Evolutionary conservation across 1,140 invertebrate species (phyloP), one percentile per base, ranked within the genome.

Genomic region (Bombus superbus): DNA sequence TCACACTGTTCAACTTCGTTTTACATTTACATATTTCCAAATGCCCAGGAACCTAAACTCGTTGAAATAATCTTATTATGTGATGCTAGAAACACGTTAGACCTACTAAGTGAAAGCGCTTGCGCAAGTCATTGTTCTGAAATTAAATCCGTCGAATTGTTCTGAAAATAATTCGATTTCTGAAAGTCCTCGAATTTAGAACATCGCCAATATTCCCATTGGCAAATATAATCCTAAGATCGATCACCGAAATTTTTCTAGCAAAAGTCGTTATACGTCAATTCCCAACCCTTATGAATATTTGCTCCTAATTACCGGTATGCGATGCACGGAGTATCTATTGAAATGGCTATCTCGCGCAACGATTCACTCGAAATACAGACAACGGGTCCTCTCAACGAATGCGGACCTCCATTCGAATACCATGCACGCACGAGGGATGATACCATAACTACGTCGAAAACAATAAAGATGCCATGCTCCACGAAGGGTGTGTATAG

Each of bases 381-480:
- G 71, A 10, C 44, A 13, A n/a, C 18, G 64, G 59, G 42, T 62
- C 44, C 75, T 73, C 85, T 71, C 86, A 53, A 53, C 18, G 47
- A 53, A 53, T 53, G 18, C 47, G 47, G 18, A 53, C 47, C 47
- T 53, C 47, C 47, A 87, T 91, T 89, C 74, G 85, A 86, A 91
- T 86, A 88, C 90, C 44, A 53, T 90, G 88, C 89, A 92, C 91
- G 90, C 88, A 77, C 84, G 53, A 42, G 71, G 79, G 84, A 88
- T 92, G 86, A 88, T 88, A 89, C 84, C 83, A 44, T 73, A 84
- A 85, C 64, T 87, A 92, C 77, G 86, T 85, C 57, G 83, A 88
- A 92, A 92, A 92, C 88, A 92, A 92, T 92, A 92, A 93, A 92
- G 86, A 88, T 88, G 78, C 86, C 79, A 85, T 42, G 44, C 82